These are phyloP conservation scores for Glyptemys insculpta DNA, from an alignment of 2,797 vertebrate genomes.

Conservation along the genomic window DNA sequence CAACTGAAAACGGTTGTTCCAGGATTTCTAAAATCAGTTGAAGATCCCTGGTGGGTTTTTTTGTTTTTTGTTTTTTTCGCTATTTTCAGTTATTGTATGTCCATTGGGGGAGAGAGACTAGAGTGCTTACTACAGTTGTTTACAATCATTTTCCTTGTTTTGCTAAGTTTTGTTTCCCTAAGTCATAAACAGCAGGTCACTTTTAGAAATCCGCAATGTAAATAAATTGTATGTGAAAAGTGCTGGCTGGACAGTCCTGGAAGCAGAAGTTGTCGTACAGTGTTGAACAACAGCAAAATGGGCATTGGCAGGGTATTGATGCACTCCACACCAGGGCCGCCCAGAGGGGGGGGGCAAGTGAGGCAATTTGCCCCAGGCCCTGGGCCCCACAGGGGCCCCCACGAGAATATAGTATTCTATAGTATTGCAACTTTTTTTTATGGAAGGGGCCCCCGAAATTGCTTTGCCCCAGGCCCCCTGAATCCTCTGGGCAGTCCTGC, in stretches of 20 bases:
- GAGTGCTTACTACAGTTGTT: constrained; percentile 21
- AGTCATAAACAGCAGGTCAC: constrained; percentile 45
- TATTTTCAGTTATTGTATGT: constrained; percentile 62
- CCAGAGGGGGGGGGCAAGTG: too few species aligned
- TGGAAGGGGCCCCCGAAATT: too few species aligned
- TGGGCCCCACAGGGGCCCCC: too few species aligned
- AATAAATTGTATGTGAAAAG: constrained; percentile 47
- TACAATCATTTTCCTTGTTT: constrained; percentile 33
- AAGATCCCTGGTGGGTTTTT: neutral
- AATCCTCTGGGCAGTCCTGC: too few species aligned
- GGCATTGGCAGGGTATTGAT: neutral
- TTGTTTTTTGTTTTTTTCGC: constrained; percentile 2
- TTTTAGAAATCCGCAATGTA: neutral
- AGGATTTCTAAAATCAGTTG: constrained; percentile 63
- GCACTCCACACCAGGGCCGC: too few species aligned
- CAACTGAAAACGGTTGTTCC: constrained; percentile 53
- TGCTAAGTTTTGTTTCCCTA: constrained; percentile 55
- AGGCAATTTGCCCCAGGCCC: too few species aligned
- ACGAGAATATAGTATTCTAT: too few species aligned
- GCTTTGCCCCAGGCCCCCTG: too few species aligned
- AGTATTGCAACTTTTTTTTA: too few species aligned
- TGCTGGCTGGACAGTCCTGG: constrained; percentile 14
- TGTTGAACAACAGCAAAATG: neutral
- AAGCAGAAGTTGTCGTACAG: neutral
- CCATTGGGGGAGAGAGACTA: constrained; percentile 49